Conservation (phyloP, 35 echinoderm and acorn worm species). For the Lytechinus pictus region DNA sequence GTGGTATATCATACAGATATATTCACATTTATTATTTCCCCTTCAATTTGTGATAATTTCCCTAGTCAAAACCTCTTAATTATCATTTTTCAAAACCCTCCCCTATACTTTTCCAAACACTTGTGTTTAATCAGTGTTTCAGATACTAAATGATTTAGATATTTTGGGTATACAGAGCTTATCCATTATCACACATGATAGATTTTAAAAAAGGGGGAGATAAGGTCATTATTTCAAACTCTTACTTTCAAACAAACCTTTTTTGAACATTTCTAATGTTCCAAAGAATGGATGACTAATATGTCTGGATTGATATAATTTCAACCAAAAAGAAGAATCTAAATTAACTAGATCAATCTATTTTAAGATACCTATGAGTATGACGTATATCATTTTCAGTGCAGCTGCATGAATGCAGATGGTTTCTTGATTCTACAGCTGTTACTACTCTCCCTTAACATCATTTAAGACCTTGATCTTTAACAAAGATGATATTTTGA, state of each 20-base stretch:
- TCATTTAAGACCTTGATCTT: neutral
- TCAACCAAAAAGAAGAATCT: neutral
- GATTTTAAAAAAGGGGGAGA: neutral
- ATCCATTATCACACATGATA: neutral
- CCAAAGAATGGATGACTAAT: neutral
- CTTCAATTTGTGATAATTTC: neutral
- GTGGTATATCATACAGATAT: neutral
- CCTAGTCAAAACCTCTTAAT: neutral
- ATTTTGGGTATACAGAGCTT: neutral
- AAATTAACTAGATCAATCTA: neutral
- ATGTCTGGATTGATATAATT: neutral
- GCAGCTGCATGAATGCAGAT: neutral
- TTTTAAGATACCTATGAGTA: neutral
- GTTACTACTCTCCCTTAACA: neutral
- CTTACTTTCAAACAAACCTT: neutral
- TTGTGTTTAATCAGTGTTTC: neutral
- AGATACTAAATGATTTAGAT: neutral
- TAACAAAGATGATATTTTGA: neutral
- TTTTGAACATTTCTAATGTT: neutral
- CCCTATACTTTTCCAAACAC: neutral
- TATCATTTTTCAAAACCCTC: too few species aligned
- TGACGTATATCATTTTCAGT: neutral
- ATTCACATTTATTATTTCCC: neutral
- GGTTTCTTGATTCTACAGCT: neutral
- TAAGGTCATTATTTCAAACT: neutral